Evolutionary conservation across 53 echinoderm and acorn worm species (phyloP), one percentile per base, ranked within the genome.

Genomic region (Temnopleurus reevesii): DNA sequence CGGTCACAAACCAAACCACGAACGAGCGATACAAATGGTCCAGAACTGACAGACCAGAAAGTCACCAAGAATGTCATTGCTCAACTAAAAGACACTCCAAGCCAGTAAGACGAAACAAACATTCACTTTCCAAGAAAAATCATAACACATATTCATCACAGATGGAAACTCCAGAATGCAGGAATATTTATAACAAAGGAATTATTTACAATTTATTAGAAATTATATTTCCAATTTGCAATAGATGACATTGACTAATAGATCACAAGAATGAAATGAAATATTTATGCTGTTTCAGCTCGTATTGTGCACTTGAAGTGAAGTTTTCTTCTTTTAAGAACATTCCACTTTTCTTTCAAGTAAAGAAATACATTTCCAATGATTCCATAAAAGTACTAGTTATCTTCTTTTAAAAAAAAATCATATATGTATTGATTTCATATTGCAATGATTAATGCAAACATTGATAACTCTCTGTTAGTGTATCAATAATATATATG

Each of bases 1-100:
- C 90, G 5, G 1, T 76, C 3, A 95, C 94, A 28, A 97, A 97
- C 59, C 97, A 97, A 57, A 97, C 97, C 10, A 97, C 97, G 29
- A 97, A 97, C 45, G 97, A 97, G 86, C 86, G 94, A 51, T 97
- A 94, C 87, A 96, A 95, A 81, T 27, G 85, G 58, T 55, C 93
- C 19, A 59, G 49, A 12, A 25, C 27, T 25, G 43, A 56, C 21
- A 1, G 24, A 12, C 85, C 23, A 5, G 59, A 44, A 38, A 35
- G 27, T 33, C 24, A 6, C 0, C 54, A 53, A 23, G 51, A 83
- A 4, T 83, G 34, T n/a, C 15, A 63, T 63, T 63, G 71, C 4
- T 71, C 71, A 35, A 34, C 65, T 17, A 71, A n/a, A 2, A 49
- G 51, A 13, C 24, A 18, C 13, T 10, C 83, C 0, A 49, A 36